Evolutionary conservation across 2,888 invertebrate genomes (phyloP).

Genomic region (Sepiola atlantica): DNA sequence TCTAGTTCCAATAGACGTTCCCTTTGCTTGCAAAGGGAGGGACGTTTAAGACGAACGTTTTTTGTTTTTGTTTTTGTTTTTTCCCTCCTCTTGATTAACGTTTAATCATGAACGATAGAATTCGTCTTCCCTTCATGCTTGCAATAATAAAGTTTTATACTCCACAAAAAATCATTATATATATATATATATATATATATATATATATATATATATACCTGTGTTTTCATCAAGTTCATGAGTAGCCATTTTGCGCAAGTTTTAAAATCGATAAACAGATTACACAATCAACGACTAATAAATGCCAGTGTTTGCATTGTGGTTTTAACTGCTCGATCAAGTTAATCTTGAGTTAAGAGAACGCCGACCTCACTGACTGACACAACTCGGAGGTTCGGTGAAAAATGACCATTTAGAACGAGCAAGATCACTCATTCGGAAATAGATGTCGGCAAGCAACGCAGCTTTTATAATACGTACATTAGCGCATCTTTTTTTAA

Average conservation of each 20-base stretch:
- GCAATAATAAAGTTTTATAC: no score
- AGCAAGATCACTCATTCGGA: neutral
- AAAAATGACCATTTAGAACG: neutral
- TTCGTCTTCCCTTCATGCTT: no score
- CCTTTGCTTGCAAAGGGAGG: no score
- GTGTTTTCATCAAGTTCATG: neutral
- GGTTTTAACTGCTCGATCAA: neutral
- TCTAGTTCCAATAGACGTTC: no score
- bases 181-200: no score
- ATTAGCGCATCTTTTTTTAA: neutral
- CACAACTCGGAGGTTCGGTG: neutral
- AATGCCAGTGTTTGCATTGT: slow-evolving; percentile 19
- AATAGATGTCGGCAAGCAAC: neutral
- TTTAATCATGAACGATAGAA: no score
- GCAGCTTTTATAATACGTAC: neutral
- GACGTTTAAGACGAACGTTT: no score
- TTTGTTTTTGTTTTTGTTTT: no score
- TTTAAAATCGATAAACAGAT: neutral
- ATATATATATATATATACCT: neutral
- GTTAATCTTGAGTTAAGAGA: neutral
- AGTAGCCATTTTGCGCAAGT: neutral
- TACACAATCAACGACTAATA: neutral
- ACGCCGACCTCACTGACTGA: neutral
- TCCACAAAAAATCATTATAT: no score
- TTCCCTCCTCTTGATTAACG: no score